phyloP scores from a whole-genome alignment of 1,140 invertebrate species.

The Aleiodes sp. region DNA sequence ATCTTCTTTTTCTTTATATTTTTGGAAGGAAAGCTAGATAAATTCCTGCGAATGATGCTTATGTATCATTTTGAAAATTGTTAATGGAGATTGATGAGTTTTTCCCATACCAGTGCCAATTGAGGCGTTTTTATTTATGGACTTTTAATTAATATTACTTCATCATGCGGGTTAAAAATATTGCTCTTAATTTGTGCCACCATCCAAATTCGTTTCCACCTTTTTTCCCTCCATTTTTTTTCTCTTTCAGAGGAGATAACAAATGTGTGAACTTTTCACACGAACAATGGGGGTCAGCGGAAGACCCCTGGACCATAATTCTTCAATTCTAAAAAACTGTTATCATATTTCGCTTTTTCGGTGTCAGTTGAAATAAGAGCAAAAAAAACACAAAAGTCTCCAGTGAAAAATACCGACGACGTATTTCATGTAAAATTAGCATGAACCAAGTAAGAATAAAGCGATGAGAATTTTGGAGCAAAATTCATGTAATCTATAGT shows the following conservation, averaged over 20 bases:
- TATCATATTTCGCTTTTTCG: background rate
- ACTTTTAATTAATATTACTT: constrained; percentile 28
- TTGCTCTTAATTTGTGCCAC: background rate
- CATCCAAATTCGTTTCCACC: background rate
- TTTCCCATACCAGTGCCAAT: background rate
- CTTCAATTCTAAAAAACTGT: background rate
- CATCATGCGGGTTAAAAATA: background rate
- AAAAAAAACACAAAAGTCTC: background rate
- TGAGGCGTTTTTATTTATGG: constrained; percentile 19
- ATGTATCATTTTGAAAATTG: background rate
- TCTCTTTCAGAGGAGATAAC: background rate
- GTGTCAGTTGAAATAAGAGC: too few species aligned
- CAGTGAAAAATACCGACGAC: background rate
- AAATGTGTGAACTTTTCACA: constrained; percentile 45
- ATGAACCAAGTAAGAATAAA: too few species aligned
- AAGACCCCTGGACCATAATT: background rate
- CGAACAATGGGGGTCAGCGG: constrained; percentile 41
- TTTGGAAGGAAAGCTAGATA: too few species aligned
- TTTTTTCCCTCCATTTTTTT: background rate
- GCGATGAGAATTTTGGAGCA: background rate
- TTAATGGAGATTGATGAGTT: constrained; percentile 15
- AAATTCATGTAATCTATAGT: background rate
- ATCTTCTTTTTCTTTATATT: too few species aligned
- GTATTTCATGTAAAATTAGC: background rate
- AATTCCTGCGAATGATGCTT: too few species aligned